Evolutionary conservation across 1,140 invertebrate genomes (phyloP).

Genomic region (Platorchestia sp.): DNA sequence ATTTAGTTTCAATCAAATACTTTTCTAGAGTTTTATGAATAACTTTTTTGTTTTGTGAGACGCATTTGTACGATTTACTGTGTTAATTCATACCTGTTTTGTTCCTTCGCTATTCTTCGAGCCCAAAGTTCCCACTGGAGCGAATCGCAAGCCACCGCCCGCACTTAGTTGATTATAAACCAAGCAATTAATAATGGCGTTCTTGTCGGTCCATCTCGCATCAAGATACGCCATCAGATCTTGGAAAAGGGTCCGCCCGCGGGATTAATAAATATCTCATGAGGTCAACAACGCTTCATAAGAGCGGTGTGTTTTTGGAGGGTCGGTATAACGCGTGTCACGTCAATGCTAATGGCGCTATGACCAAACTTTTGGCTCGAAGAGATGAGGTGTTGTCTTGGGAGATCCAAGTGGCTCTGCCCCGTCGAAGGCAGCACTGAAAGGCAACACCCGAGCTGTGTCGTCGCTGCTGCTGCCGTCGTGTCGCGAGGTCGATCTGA

Average conservation of each 20-base stretch:
- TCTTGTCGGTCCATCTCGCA: neutral
- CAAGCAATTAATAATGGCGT: neutral
- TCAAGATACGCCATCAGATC: constrained; percentile 24
- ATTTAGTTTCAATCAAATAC: neutral
- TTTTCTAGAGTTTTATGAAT: neutral
- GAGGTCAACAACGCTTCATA: constrained; percentile 52
- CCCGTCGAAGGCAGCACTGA: constrained; percentile 20
- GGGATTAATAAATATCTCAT: constrained; percentile 41
- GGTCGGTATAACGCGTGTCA: constrained; percentile 45
- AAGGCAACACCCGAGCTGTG: constrained; percentile 37
- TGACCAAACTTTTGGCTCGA: constrained; percentile 51
- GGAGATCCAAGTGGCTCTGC: neutral
- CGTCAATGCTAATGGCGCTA: constrained; percentile 49
- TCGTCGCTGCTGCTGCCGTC: neutral
- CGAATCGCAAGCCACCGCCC: neutral
- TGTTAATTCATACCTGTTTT: neutral
- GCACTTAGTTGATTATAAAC: constrained; percentile 30
- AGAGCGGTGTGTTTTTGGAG: constrained; percentile 43
- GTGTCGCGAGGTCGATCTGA: neutral
- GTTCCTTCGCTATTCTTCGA: neutral
- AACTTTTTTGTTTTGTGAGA: neutral
- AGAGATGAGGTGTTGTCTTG: constrained; percentile 44
- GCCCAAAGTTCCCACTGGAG: neutral
- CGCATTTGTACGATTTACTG: neutral
- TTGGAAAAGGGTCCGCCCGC: neutral